Conservation (phyloP, 1,140 invertebrate species). For the Ptiloglossa arizonensis region DNA sequence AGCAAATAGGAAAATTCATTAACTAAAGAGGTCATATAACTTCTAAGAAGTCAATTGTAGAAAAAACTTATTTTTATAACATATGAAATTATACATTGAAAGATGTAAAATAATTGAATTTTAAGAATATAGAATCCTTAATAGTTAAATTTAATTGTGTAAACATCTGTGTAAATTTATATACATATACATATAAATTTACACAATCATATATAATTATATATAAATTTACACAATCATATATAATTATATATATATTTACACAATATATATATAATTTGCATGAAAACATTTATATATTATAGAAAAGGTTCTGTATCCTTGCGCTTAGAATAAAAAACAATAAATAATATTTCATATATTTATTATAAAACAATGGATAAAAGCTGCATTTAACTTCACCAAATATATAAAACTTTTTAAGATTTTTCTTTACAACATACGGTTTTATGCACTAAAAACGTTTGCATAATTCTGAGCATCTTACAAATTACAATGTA, state of each 20-base stretch:
- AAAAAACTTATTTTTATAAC: background rate
- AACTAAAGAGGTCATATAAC: background rate
- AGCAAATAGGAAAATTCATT: background rate
- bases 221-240: no score
- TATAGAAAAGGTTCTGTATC: constrained; percentile 22
- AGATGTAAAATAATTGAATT: constrained; percentile 11
- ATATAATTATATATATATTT: no score
- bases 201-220: no score
- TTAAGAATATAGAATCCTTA: constrained; percentile 14
- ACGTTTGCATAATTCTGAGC: constrained; percentile 64
- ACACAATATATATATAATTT: no score
- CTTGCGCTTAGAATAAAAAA: constrained; percentile 42
- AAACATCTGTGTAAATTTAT: background rate
- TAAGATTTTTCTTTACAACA: constrained; percentile 59
- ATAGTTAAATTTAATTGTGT: constrained; percentile 5
- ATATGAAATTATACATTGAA: constrained; percentile 11
- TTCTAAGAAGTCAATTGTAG: background rate
- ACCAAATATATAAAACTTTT: constrained; percentile 68
- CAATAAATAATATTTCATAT: constrained; percentile 63
- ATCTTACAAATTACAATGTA: constrained; percentile 71
- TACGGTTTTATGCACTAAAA: constrained; percentile 64
- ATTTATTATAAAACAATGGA: constrained; percentile 71
- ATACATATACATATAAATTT: no score
- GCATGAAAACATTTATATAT: constrained; percentile 14
- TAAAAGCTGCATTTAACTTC: constrained; percentile 66